These are phyloP conservation scores for Polyommatus icarus DNA, from an alignment of 2,888 invertebrate species.

Conservation along the genomic window DNA sequence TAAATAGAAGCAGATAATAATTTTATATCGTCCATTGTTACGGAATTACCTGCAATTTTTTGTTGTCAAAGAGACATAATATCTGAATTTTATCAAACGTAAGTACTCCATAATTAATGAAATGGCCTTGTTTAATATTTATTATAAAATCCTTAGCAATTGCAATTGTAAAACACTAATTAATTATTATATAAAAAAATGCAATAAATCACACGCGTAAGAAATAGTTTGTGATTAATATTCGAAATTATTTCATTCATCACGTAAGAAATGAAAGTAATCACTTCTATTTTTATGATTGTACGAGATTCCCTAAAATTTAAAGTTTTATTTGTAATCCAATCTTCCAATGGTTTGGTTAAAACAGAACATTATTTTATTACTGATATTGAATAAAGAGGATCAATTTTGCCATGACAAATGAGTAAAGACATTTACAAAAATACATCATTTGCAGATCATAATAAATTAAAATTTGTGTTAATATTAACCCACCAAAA, in stretches of 20 bases:
- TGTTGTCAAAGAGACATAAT: background rate
- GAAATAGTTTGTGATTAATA: slow-evolving; percentile 10
- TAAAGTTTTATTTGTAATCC: background rate
- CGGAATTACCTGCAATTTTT: background rate
- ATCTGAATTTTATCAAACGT: background rate
- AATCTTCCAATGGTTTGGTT: background rate
- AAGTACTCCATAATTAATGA: background rate
- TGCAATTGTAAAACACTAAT: slow-evolving; percentile 8
- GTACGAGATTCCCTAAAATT: background rate
- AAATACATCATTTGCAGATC: no score
- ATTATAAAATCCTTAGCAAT: slow-evolving; percentile 12
- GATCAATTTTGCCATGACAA: no score
- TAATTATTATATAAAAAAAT: background rate
- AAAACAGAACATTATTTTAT: background rate
- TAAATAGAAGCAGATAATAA: background rate
- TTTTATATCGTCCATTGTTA: slow-evolving; percentile 1
- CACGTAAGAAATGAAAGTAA: slow-evolving; percentile 17
- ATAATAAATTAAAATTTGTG: background rate
- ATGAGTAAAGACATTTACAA: background rate
- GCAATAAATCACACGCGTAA: slow-evolving; percentile 12
- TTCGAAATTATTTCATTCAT: slow-evolving; percentile 18
- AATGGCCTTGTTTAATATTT: background rate
- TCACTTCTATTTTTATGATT: background rate
- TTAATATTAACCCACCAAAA: background rate
- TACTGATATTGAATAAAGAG: no score